Evolutionary conservation across 2,113 vertebrate species (phyloP).

Genomic region (Mastomys natalensis): DNA sequence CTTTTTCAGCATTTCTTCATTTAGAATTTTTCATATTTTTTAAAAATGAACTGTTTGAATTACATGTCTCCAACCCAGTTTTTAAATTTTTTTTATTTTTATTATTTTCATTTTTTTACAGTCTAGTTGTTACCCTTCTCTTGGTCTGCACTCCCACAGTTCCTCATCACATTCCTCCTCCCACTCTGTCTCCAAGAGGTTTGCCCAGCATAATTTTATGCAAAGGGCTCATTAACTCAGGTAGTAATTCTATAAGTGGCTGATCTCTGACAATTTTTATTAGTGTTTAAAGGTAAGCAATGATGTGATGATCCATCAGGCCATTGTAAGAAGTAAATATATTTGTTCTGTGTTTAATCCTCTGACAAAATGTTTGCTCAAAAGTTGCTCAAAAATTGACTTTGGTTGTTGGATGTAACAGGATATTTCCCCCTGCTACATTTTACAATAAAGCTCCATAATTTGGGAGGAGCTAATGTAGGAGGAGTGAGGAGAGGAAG

Average conservation of each 20-base stretch:
- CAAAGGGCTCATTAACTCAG: slow-evolving; percentile 93
- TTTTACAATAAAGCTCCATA: too few species aligned
- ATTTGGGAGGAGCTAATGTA: too few species aligned
- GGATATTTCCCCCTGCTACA: too few species aligned
- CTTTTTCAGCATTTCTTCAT: background rate
- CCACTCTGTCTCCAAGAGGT: slow-evolving; percentile 73
- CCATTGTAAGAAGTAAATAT: slow-evolving; percentile 91
- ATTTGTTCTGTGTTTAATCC: slow-evolving; percentile 92
- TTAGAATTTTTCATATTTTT: slow-evolving; percentile 6
- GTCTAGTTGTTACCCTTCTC: background rate
- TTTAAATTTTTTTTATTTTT: background rate
- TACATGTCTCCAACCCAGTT: background rate
- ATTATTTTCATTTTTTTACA: background rate
- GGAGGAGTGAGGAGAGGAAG: too few species aligned
- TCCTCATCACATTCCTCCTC: background rate
- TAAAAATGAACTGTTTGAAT: background rate
- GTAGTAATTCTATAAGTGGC: slow-evolving; percentile 93
- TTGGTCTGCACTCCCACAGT: background rate
- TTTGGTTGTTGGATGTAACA: slow-evolving; percentile 79
- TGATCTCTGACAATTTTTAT: slow-evolving; percentile 92
- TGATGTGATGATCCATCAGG: slow-evolving; percentile 94
- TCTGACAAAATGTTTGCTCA: slow-evolving; percentile 89
- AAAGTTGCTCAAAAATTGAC: slow-evolving; percentile 93
- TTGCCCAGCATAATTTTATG: slow-evolving; percentile 94
- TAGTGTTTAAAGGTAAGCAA: slow-evolving; percentile 94